phyloP scores from a whole-genome alignment of 2,797 vertebrate species.

The Cetoscarus ocellatus region DNA sequence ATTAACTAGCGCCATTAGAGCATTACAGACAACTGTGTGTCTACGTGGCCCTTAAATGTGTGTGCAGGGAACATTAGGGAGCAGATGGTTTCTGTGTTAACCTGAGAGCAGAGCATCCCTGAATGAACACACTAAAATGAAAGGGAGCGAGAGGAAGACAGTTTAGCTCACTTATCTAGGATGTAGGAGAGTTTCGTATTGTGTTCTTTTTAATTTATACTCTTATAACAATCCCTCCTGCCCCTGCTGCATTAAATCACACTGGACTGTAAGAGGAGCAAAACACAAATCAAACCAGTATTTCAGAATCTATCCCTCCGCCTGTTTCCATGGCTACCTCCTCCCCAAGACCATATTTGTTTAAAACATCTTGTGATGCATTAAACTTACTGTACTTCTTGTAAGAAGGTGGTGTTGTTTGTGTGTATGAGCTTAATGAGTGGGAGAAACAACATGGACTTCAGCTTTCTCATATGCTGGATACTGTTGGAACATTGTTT shows the following conservation, averaged over 20 bases:
- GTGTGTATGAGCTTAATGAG: slow-evolving; percentile 30
- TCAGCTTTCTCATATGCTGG: slow-evolving; percentile 9
- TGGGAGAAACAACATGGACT: slow-evolving; percentile 12
- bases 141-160: neutral
- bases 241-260: slow-evolving; percentile 46
- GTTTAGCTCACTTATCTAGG: slow-evolving; percentile 29
- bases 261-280: slow-evolving; percentile 28
- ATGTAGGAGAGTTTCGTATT: slow-evolving; percentile 16
- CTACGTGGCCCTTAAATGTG: slow-evolving; percentile 51
- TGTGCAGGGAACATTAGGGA: slow-evolving; percentile 46
- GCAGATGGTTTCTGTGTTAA: slow-evolving; percentile 65
- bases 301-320: slow-evolving; percentile 49
- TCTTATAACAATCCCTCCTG: slow-evolving; percentile 35
- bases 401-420: slow-evolving; percentile 27
- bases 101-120: slow-evolving; percentile 12
- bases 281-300: slow-evolving; percentile 49
- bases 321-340: slow-evolving; percentile 73
- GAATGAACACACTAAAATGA: slow-evolving; percentile 6
- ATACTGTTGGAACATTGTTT: neutral
- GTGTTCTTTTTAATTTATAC: slow-evolving; percentile 32
- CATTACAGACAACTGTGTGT: slow-evolving; percentile 42
- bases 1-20: slow-evolving; percentile 59
- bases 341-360: slow-evolving; percentile 66
- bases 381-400: slow-evolving; percentile 43
- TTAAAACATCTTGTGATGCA: slow-evolving; percentile 64